phyloP scores from a whole-genome alignment of 2,888 invertebrate species.

The Deroplatys truncata region DNA sequence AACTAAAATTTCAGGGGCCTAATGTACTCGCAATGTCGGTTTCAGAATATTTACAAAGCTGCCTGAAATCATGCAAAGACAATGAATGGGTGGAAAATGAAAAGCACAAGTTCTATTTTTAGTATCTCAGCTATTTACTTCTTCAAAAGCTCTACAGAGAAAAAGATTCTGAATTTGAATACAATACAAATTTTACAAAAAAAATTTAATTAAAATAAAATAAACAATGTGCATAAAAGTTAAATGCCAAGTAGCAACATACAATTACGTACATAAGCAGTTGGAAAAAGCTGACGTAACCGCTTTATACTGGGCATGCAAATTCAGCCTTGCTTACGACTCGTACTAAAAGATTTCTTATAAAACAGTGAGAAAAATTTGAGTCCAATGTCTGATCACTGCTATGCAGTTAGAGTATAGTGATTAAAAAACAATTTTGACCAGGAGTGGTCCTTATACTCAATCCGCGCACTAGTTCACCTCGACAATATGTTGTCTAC shows the following conservation, averaged over 20 bases:
- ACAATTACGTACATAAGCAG: conserved; percentile 32
- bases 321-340: conserved; percentile 22
- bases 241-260: conserved; percentile 31
- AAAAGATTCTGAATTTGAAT: conserved; percentile 31
- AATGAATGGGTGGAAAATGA: conserved; percentile 29
- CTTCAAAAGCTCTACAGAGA: conserved; percentile 34
- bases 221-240: conserved; percentile 31
- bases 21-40: conserved; percentile 32
- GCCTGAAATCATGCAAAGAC: conserved; percentile 35
- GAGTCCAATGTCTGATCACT: conserved; percentile 4
- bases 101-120: conserved; percentile 32
- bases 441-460: not conserved
- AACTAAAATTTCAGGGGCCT: conserved; percentile 21
- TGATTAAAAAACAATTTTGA: conserved; percentile 3
- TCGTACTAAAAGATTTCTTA: conserved; percentile 11
- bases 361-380: conserved; percentile 11
- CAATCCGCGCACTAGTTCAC: conserved; percentile 3
- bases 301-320: conserved; percentile 26
- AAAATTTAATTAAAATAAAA: conserved; percentile 28
- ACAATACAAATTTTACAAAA: conserved; percentile 31
- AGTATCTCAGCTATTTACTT: conserved; percentile 33
- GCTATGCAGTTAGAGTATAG: conserved; percentile 8
- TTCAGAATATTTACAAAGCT: conserved; percentile 30
- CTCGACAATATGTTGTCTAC: not conserved
- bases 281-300: conserved; percentile 18